Percentiles rank a stretch among this genome's conserved stretches.
Evolutionary conservation across 2,113 vertebrate species (phyloP).

Genomic region (Orthonyx spaldingii): DNA sequence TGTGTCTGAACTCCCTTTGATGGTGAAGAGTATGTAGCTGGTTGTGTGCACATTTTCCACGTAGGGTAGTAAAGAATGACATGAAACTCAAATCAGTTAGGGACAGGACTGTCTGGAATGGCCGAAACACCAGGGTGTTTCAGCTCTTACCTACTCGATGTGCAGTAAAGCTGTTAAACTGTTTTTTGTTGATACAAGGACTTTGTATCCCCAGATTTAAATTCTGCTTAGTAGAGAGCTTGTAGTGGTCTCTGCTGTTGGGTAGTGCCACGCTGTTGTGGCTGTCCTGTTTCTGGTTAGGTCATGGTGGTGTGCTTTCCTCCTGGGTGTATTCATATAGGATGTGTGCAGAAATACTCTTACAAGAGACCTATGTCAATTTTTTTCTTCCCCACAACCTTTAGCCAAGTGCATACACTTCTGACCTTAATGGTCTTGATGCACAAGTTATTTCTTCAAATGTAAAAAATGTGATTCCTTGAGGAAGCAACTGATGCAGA

Average conservation of each 20-base stretch:
- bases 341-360: background rate
- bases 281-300: background rate
- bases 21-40: accelerated
- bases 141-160: background rate
- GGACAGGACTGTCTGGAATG: background rate
- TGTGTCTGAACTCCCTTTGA: background rate
- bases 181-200: background rate
- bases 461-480: background rate
- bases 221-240: background rate
- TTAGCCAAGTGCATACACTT: background rate
- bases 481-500: background rate
- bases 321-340: background rate
- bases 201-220: background rate
- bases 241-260: background rate
- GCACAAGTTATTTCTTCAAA: background rate
- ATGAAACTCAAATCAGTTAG: background rate
- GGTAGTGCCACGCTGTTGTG: background rate
- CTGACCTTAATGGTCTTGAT: background rate
- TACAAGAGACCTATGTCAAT: background rate
- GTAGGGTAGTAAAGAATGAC: background rate
- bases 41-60: background rate
- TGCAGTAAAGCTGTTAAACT: background rate
- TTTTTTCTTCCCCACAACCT: background rate
- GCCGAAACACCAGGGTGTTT: background rate
- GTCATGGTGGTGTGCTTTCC: background rate